Evolutionary conservation across 2,113 vertebrate genomes (phyloP).

Genomic region (Laterallus jamaicensis): DNA sequence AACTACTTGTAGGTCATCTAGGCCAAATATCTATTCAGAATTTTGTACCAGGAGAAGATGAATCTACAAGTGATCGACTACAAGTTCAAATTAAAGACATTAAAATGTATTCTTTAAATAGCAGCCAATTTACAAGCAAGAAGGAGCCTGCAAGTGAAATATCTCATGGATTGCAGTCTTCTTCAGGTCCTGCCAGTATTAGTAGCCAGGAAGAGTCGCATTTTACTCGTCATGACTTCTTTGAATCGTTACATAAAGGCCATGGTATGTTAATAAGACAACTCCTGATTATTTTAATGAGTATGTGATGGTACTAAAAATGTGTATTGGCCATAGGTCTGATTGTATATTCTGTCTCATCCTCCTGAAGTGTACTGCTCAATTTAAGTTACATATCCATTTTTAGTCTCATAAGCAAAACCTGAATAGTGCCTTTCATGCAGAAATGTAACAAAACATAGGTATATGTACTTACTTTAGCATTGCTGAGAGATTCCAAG

Average conservation of each 20-base stretch:
- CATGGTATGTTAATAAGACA: constrained; percentile 80
- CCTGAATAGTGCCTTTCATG: background rate
- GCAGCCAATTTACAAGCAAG: constrained; percentile 77
- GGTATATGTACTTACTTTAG: background rate
- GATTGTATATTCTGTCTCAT: background rate
- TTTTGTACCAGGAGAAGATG: constrained; percentile 85
- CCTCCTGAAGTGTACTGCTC: background rate
- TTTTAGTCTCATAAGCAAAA: background rate
- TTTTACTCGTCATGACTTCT: constrained; percentile 95
- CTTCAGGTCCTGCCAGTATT: constrained; percentile 54
- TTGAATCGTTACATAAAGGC: constrained; percentile 88
- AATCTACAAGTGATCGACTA: constrained; percentile 82
- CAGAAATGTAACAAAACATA: background rate
- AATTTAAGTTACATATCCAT: background rate
- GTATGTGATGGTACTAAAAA: background rate
- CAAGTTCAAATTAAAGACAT: constrained; percentile 96
- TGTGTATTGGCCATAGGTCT: background rate
- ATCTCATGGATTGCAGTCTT: background rate
- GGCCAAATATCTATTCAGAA: constrained; percentile 95
- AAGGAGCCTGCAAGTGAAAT: constrained; percentile 56
- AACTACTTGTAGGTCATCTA: constrained; percentile 91
- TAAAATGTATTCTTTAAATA: constrained; percentile 92
- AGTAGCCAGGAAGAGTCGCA: constrained; percentile 83
- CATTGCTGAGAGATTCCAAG: background rate
- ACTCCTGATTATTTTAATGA: background rate